These are phyloP conservation scores for Gallirallus australis DNA, from an alignment of 2,797 vertebrate genomes.

Conservation along the genomic window DNA sequence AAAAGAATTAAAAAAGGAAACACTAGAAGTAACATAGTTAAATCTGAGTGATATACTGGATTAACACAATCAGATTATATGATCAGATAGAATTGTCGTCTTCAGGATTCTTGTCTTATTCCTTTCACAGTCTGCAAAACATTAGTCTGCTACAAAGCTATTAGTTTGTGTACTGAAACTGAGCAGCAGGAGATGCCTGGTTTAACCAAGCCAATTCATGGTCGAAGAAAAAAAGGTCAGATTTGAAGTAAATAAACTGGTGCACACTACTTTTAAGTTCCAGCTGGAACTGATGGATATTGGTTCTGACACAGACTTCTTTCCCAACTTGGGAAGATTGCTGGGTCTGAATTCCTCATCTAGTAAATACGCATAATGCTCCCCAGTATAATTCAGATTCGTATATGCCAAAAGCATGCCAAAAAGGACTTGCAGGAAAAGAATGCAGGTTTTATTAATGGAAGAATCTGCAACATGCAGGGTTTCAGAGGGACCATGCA, in stretches of 20 bases:
- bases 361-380: background rate
- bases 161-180: background rate
- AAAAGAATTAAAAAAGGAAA: background rate
- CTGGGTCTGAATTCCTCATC: background rate
- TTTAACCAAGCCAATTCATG: background rate
- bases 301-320: background rate
- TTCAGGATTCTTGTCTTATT: background rate
- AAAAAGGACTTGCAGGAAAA: background rate
- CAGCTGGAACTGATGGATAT: background rate
- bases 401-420: background rate
- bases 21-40: background rate
- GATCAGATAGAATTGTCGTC: background rate
- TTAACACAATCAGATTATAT: background rate
- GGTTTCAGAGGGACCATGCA: background rate
- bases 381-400: background rate
- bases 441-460: background rate
- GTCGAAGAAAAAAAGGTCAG: background rate
- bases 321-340: background rate
- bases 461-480: slow-evolving; percentile 13
- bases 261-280: background rate
- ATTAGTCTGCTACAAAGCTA: background rate
- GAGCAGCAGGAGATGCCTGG: background rate
- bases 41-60: background rate
- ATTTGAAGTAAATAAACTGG: background rate
- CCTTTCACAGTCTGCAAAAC: background rate